phyloP scores from a whole-genome alignment of 2,797 vertebrate species.

The Fistularia tabacaria region DNA sequence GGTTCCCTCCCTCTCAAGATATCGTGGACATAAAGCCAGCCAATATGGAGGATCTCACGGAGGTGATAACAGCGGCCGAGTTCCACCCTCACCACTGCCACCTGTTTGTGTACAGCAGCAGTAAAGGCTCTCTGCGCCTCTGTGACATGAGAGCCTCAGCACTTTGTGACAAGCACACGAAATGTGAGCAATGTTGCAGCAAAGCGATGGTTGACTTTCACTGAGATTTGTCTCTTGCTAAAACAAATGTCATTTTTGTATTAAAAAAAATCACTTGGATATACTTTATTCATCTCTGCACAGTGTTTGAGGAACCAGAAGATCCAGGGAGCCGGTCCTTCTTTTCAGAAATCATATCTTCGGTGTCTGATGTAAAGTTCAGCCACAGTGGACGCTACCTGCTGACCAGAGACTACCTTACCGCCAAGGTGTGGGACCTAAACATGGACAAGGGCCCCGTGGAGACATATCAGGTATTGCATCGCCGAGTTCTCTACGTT shows the following conservation, averaged over 20 bases:
- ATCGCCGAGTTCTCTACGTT: background rate
- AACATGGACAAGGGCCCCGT: slow-evolving; percentile 98
- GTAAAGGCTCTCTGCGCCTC: slow-evolving; percentile 94
- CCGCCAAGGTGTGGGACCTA: slow-evolving; percentile 98
- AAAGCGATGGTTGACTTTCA: no score
- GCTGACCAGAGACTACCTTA: slow-evolving; percentile 98
- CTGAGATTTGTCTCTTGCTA: background rate
- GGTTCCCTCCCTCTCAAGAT: slow-evolving; percentile 70
- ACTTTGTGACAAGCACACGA: slow-evolving; percentile 92
- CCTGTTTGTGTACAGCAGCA: slow-evolving; percentile 98
- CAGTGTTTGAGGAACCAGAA: slow-evolving; percentile 97
- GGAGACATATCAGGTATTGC: slow-evolving; percentile 92
- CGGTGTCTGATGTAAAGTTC: slow-evolving; percentile 98
- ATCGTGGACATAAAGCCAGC: slow-evolving; percentile 98
- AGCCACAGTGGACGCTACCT: slow-evolving; percentile 97
- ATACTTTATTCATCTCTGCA: slow-evolving; percentile 3
- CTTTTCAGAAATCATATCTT: slow-evolving; percentile 99
- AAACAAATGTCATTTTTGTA: background rate
- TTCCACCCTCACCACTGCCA: slow-evolving; percentile 98
- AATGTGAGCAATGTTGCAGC: slow-evolving; percentile 75
- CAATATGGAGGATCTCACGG: slow-evolving; percentile 98
- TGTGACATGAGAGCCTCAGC: slow-evolving; percentile 97
- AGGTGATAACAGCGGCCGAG: slow-evolving; percentile 96
- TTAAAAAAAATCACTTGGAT: no score
- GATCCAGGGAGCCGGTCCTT: slow-evolving; percentile 96